These are phyloP conservation scores for Allygus modestus DNA, from an alignment of 2,888 invertebrate species.

Conservation along the genomic window DNA sequence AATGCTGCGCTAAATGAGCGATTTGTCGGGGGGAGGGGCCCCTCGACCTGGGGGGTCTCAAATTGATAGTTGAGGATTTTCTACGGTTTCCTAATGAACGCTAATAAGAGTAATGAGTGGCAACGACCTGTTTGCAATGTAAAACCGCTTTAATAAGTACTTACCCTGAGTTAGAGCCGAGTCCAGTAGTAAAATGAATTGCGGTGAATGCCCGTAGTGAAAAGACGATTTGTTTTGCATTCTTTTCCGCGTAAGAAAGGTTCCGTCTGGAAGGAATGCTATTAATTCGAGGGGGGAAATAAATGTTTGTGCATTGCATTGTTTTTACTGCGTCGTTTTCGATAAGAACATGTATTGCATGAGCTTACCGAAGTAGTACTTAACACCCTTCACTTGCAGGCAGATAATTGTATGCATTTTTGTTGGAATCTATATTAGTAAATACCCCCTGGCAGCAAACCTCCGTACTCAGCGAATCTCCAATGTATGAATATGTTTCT, in stretches of 20 bases:
- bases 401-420: no score
- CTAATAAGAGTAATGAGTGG: conserved; percentile 44
- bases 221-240: conserved; percentile 27
- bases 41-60: conserved; percentile 31
- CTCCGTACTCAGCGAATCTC: no score
- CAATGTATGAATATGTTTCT: no score
- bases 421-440: no score
- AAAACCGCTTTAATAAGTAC: conserved; percentile 52
- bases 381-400: no score
- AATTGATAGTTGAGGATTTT: conserved; percentile 49
- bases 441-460: no score
- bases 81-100: conserved; percentile 43
- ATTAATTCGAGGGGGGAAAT: background rate
- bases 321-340: no score
- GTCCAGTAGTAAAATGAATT: conserved; percentile 42
- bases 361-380: no score
- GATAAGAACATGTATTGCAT: no score
- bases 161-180: conserved; percentile 36
- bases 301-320: no score
- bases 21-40: conserved; percentile 17
- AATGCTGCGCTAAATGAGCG: conserved; percentile 41
- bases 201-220: conserved; percentile 36
- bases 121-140: conserved; percentile 48
- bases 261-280: background rate
- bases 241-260: conserved; percentile 9